Conservation (phyloP, 92 coral and sea anemone genomes). For the Siderastrea siderea region DNA sequence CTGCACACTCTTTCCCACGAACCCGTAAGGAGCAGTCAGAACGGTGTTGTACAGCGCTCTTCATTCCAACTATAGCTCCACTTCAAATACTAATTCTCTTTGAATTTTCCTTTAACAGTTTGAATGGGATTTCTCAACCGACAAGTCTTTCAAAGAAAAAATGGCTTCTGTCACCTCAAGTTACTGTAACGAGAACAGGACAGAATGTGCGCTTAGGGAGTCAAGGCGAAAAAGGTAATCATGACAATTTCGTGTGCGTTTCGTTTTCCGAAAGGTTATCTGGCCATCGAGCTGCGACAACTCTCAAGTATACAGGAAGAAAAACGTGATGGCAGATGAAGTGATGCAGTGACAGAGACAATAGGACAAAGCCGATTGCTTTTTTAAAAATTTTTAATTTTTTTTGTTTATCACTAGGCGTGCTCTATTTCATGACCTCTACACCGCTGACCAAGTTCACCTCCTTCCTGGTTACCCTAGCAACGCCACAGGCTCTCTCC, state of each 20-base stretch:
- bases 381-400: not conserved
- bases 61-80: not conserved
- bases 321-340: too few relatives aligned
- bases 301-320: too few relatives aligned
- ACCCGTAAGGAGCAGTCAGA: not conserved
- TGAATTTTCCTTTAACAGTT: not conserved
- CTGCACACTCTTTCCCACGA: too few relatives aligned
- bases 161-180: not conserved
- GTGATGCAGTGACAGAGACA: too few relatives aligned
- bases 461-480: conserved; percentile 22
- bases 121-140: conserved; percentile 13
- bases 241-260: not conserved
- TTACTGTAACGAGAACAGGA: not conserved
- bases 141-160: conserved; percentile 15
- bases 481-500: not conserved
- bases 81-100: not conserved
- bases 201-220: conserved; percentile 8
- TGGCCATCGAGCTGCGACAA: too few relatives aligned
- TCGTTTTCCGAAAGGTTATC: too few relatives aligned
- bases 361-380: too few relatives aligned
- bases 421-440: not conserved
- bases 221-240: not conserved
- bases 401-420: not conserved
- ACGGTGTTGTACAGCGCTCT: not conserved
- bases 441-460: conserved; percentile 10